Conservation (phyloP, 2,888 invertebrate genomes). For the Anagyrus pseudococci region DNA sequence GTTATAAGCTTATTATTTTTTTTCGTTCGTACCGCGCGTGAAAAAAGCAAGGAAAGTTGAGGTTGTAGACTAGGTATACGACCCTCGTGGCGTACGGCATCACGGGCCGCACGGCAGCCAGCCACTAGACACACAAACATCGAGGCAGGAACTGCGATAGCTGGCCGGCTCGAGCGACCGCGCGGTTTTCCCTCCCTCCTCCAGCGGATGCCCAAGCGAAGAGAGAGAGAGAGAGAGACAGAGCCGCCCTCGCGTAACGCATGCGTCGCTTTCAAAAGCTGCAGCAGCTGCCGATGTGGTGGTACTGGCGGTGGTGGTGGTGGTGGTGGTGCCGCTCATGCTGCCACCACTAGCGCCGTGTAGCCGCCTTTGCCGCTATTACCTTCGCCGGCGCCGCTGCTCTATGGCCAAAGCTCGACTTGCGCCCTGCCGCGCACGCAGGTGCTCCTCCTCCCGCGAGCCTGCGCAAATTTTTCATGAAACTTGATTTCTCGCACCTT, state of each 20-base stretch:
- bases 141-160: conserved; percentile 60
- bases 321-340: too few species aligned
- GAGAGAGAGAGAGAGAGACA: not conserved
- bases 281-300: conserved; percentile 44
- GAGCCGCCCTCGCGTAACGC: conserved; percentile 47
- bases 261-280: conserved; percentile 56
- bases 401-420: too few species aligned
- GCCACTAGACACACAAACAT: conserved; percentile 59
- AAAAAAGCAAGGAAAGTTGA: too few species aligned
- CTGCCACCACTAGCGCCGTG: too few species aligned
- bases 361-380: conserved; percentile 4
- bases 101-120: conserved; percentile 37
- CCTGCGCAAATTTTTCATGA: conserved; percentile 24
- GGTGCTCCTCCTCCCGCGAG: too few species aligned
- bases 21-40: too few species aligned
- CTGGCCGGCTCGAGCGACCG: conserved; percentile 38
- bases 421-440: too few species aligned
- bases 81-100: not conserved
- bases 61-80: too few species aligned
- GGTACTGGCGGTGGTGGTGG: too few species aligned
- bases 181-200: conserved; percentile 8
- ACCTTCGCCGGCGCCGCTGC: conserved; percentile 22
- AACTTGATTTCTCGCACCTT: not conserved
- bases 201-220: not conserved
- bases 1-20: too few species aligned